Conservation (phyloP, 2,888 invertebrate species). For the Orthosia incerta region DNA sequence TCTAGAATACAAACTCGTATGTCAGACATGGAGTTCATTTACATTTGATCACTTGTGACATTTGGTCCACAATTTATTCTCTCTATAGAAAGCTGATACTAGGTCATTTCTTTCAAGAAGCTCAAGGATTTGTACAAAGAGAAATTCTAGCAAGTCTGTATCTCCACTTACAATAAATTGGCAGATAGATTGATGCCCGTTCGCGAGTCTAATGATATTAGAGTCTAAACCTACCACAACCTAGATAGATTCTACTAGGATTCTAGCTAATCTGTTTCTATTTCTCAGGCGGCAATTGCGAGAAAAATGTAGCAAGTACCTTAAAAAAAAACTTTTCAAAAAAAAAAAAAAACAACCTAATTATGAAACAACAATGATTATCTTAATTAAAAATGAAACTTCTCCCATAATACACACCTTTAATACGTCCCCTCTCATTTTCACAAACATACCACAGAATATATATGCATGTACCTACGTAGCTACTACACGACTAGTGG, state of each 20-base stretch:
- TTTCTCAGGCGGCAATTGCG: not conserved
- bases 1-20: too few relatives aligned
- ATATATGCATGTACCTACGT: not conserved
- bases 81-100: not conserved
- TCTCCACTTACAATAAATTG: constrained; percentile 27
- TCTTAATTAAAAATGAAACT: not conserved
- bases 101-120: not conserved
- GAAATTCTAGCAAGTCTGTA: not conserved
- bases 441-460: not conserved
- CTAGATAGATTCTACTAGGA: not conserved
- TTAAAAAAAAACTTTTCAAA: not conserved
- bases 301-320: not conserved
- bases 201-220: constrained; percentile 33
- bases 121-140: not conserved
- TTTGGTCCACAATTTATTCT: not conserved
- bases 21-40: too few relatives aligned
- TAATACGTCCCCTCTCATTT: not conserved
- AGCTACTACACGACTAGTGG: constrained; percentile 39
- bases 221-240: constrained; percentile 1
- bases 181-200: constrained; percentile 33
- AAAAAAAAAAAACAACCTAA: not conserved
- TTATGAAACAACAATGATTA: not conserved
- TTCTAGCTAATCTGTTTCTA: not conserved
- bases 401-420: not conserved
- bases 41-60: too few relatives aligned